Percentiles rank a stretch among this genome's conserved stretches.
Evolutionary conservation across 2,888 invertebrate species (phyloP).

Genomic region (Rhopalosiphum nymphaeae): DNA sequence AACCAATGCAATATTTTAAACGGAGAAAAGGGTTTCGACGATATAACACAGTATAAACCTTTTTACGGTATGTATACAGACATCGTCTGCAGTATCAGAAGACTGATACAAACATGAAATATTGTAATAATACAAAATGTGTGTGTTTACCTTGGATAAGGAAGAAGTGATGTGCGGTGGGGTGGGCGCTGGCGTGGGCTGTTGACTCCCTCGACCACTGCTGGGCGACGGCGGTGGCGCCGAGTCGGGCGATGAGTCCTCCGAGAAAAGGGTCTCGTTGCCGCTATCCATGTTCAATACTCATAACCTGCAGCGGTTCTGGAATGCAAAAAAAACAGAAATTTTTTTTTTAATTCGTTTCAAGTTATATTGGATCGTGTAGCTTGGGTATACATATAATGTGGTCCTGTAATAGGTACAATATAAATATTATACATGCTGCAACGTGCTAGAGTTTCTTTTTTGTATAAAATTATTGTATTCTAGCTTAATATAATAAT

Average conservation of each 20-base stretch:
- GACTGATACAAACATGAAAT: background rate
- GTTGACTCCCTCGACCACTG: constrained; percentile 69
- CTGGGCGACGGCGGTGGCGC: constrained; percentile 70
- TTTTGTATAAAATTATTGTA: constrained; percentile 9
- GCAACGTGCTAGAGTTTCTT: background rate
- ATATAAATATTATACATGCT: background rate
- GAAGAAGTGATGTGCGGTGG: constrained; percentile 68
- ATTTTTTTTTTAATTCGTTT: background rate
- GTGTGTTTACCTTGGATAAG: constrained; percentile 67
- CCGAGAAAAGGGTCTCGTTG: constrained; percentile 73
- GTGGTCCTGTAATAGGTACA: background rate
- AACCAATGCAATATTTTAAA: constrained; percentile 10
- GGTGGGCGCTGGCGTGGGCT: constrained; percentile 69
- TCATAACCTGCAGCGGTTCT: constrained; percentile 68
- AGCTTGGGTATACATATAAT: background rate
- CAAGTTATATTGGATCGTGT: background rate
- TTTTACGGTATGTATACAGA: background rate
- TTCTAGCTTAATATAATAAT: background rate
- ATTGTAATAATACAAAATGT: background rate
- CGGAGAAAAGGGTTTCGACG: constrained; percentile 12
- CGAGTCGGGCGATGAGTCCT: constrained; percentile 71
- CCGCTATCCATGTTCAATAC: constrained; percentile 71
- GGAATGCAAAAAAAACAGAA: constrained; percentile 1
- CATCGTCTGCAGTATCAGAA: background rate
- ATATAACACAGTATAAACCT: background rate